Base-by-base conservation (phyloP, 2,113 vertebrate genomes). In the Micronycteris hirsuta region DNA sequence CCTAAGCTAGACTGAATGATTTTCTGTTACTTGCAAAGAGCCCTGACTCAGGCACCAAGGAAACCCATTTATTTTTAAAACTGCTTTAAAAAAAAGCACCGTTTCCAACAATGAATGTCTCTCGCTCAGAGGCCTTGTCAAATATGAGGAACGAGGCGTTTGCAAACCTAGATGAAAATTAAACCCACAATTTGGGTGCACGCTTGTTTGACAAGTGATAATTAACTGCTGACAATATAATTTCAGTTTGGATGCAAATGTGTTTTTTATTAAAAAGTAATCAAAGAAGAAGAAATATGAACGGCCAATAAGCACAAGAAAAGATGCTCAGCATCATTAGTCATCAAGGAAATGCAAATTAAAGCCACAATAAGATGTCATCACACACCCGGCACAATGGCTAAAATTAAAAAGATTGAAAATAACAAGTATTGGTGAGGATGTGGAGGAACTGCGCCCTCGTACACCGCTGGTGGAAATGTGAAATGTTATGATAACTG, bases 161-260 rank as follows among this genome's bases (percentile, higher is more conserved):
- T 73, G 22, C 94, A 95, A 91, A 96, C 28, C 89, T 85, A 22
- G 63, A 10, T 10, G 90, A 91, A 97, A 97, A 94, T 97, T 85
- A 98, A 98, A 96, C 76, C 98, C 89, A 63, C 97, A 76, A 36
- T 96, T 96, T 96, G 94, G 96, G 89, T 1, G 33, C 93, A 92
- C 76, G 54, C 91, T 82, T 73, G 91, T 81, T 95, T 98, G 98
- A 98, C 98, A 98, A 98, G 98, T 97, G 98, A 97, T 99, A 98
- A 98, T 98, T 98, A 98, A 98, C 97, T 98, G 96, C 97, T 97
- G 98, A 98, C 97, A 97, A 71, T 86, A 93, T 98, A 96, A 98
- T 98, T 98, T 95, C 36, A 19, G 96, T 97, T 98, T 97, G 94
- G 97, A 97, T 98, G 97, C 96, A 98, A 97, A 96, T 94, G 96